Percentiles rank a stretch among this genome's conserved stretches.
These are phyloP conservation scores for Cladopsammia gracilis DNA, from an alignment of 64 coral and sea anemone species.

Conservation along the genomic window DNA sequence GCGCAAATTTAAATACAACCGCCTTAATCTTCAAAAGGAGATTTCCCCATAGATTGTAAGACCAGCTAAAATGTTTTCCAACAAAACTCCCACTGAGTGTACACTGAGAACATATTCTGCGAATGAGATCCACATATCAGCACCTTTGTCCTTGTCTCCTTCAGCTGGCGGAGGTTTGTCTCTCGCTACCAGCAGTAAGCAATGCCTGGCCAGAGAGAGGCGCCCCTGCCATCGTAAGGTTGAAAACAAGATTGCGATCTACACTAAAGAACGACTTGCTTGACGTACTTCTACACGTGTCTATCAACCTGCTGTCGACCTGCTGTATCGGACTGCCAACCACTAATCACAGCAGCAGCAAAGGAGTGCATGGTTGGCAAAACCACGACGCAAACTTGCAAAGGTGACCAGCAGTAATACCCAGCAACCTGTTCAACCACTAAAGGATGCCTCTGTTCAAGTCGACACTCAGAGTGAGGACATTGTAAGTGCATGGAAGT, in stretches of 20 bases:
- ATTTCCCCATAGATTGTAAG: slow-evolving; percentile 21
- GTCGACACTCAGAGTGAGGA: no score
- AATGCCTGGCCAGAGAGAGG: slow-evolving; percentile 59
- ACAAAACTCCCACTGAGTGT: slow-evolving; percentile 61
- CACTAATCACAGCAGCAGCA: slow-evolving; percentile 26
- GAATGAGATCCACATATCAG: slow-evolving; percentile 19
- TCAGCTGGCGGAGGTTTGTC: slow-evolving; percentile 44
- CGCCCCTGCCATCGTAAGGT: slow-evolving; percentile 39
- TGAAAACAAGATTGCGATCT: slow-evolving; percentile 58
- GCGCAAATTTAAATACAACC: slow-evolving; percentile 71
- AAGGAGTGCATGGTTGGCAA: no score
- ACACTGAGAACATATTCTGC: slow-evolving; percentile 17
- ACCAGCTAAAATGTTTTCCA: not conserved
- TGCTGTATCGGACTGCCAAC: not conserved
- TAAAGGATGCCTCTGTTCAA: no score
- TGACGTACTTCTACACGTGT: slow-evolving; percentile 35
- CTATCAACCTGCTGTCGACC: slow-evolving; percentile 68
- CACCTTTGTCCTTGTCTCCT: slow-evolving; percentile 40
- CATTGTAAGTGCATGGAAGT: no score
- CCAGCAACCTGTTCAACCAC: no score
- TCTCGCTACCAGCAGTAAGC: slow-evolving; percentile 47
- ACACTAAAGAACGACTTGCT: slow-evolving; percentile 65
- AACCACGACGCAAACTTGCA: no score
- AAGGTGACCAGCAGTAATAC: no score
- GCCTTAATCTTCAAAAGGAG: slow-evolving; percentile 22